These are phyloP conservation scores for Nephila pilipes DNA, from an alignment of 1,140 invertebrate genomes.

Conservation along the genomic window DNA sequence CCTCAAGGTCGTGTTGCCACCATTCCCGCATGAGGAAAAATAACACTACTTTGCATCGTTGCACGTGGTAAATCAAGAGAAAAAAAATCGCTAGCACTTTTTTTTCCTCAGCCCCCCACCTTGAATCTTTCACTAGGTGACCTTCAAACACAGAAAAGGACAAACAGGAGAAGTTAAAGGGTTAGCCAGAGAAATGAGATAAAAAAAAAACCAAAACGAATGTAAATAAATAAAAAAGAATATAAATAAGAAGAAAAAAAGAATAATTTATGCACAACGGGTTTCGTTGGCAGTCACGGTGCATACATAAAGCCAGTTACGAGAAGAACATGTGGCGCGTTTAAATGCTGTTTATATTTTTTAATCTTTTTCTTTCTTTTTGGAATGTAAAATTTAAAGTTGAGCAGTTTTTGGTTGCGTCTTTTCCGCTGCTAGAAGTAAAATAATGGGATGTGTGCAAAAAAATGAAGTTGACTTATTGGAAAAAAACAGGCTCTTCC, in stretches of 20 bases:
- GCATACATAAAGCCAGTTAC: conserved; percentile 11
- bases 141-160: conserved; percentile 59
- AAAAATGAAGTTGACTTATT: neutral
- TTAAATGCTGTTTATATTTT: neutral
- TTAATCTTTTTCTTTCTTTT: neutral
- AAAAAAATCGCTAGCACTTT: conserved; percentile 47
- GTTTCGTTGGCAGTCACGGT: conserved; percentile 19
- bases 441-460: neutral
- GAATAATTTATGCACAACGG: conserved; percentile 71
- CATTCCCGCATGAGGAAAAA: conserved; percentile 27
- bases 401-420: neutral
- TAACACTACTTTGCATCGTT: conserved; percentile 69
- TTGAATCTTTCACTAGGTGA: conserved; percentile 69
- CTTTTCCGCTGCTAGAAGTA: neutral
- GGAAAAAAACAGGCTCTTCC: neutral
- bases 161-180: conserved; percentile 53
- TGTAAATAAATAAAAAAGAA: conserved; percentile 38
- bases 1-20: conserved; percentile 67
- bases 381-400: conserved; percentile 1
- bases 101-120: conserved; percentile 61
- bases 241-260: neutral
- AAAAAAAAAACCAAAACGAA: neutral
- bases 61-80: conserved; percentile 73
- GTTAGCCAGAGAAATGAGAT: neutral
- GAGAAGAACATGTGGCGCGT: neutral